phyloP scores from a whole-genome alignment of 2,797 vertebrate genomes.

The Fringilla coelebs region DNA sequence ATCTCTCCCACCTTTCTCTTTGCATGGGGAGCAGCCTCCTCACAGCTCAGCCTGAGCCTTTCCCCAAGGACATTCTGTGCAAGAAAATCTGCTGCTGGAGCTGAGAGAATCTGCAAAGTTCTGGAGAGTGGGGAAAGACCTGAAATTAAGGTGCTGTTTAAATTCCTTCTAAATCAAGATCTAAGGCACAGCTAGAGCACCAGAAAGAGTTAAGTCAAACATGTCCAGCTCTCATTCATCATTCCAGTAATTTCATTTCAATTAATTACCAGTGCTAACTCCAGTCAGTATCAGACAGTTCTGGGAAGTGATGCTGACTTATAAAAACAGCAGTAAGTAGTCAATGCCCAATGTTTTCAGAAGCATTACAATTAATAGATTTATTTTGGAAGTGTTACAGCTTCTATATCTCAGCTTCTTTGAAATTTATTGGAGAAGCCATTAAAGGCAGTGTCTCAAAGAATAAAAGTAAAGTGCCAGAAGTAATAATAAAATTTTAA shows the following conservation, averaged over 20 bases:
- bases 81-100: neutral
- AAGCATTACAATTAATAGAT: neutral
- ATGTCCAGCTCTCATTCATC: neutral
- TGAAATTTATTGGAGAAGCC: neutral
- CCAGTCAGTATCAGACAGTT: neutral
- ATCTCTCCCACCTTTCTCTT: neutral
- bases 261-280: neutral
- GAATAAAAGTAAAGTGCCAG: neutral
- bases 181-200: neutral
- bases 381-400: neutral
- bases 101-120: neutral
- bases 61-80: neutral
- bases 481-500: neutral
- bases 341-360: neutral
- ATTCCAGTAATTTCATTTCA: neutral
- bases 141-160: neutral
- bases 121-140: neutral
- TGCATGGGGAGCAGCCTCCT: neutral
- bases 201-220: neutral
- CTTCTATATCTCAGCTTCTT: neutral
- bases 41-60: neutral
- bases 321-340: slow-evolving; percentile 21
- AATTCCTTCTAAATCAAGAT: neutral
- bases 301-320: slow-evolving; percentile 12
- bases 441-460: neutral